phyloP scores from a whole-genome alignment of 2,797 vertebrate species.

The Dicrostonyx torquatus region DNA sequence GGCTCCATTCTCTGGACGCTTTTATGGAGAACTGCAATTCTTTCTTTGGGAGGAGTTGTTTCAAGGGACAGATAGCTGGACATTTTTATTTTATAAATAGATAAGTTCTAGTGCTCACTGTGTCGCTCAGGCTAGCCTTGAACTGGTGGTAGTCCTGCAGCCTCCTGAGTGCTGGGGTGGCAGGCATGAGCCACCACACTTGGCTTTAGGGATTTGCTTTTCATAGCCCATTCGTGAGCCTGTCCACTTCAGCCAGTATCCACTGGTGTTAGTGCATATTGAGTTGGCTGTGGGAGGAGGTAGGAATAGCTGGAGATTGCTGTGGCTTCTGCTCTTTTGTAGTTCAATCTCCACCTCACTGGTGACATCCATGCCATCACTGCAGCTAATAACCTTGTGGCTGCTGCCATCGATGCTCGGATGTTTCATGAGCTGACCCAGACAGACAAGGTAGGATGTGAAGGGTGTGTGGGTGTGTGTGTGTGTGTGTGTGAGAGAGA shows the following conservation, averaged over 20 bases:
- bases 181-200: not conserved
- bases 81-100: not conserved
- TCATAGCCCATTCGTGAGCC: not conserved
- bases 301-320: not conserved
- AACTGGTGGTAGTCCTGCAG: not conserved
- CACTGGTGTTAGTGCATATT: not conserved
- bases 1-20: not conserved
- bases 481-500: not conserved
- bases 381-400: constrained; percentile 97
- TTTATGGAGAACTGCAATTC: not conserved
- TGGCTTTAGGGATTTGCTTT: not conserved
- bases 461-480: rapidly evolving
- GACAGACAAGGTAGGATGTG: constrained; percentile 91
- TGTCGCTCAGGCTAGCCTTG: not conserved
- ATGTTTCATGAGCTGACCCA: constrained; percentile 98
- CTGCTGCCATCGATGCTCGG: constrained; percentile 95
- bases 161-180: not conserved
- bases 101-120: not conserved
- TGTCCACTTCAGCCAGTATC: not conserved
- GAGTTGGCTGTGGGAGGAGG: not conserved
- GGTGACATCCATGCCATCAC: constrained; percentile 99
- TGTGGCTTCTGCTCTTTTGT: constrained; percentile 66
- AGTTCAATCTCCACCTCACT: constrained; percentile 99
- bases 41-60: not conserved
- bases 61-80: not conserved